Percentiles rank a stretch among this genome's conserved stretches.
These are phyloP conservation scores for Drosophila bipectinata DNA, from an alignment of 1,140 invertebrate species.

Conservation along the genomic window DNA sequence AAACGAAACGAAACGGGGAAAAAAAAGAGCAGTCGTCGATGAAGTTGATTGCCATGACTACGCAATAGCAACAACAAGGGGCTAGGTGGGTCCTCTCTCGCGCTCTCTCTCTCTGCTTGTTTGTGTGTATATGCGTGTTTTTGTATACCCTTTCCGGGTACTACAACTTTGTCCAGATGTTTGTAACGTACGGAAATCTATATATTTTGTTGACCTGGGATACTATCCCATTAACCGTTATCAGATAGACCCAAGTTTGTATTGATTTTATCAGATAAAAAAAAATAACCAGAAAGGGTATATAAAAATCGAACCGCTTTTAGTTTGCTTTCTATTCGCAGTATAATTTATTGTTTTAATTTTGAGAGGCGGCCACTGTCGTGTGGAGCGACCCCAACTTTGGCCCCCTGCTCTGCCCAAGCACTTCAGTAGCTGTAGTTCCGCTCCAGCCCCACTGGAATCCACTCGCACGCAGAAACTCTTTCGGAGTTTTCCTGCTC, in stretches of 20 bases:
- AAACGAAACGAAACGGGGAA: constrained; percentile 37
- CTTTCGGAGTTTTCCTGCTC: constrained; percentile 26
- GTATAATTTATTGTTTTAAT: constrained; percentile 75
- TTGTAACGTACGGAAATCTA: not conserved
- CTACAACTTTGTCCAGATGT: not conserved
- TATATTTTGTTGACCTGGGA: not conserved
- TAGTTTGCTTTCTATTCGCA: not conserved
- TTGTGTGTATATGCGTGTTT: constrained; percentile 46
- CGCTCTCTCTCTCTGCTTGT: constrained; percentile 34
- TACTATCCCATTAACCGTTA: too few relatives aligned
- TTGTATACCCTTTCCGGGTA: constrained; percentile 18
- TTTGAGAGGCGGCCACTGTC: constrained; percentile 54
- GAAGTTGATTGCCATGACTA: constrained; percentile 78
- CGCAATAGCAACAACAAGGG: constrained; percentile 77
- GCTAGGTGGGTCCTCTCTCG: constrained; percentile 39
- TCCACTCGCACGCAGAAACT: constrained; percentile 23
- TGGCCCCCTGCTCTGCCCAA: constrained; percentile 23
- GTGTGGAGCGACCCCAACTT: constrained; percentile 28
- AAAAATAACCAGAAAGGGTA: not conserved
- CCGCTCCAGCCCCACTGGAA: constrained; percentile 1
- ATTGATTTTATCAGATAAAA: too few relatives aligned
- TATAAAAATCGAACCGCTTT: not conserved
- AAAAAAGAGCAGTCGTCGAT: constrained; percentile 67
- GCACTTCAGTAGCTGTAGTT: constrained; percentile 6
- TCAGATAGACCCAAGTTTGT: too few relatives aligned